These are phyloP conservation scores for Zygothrica quintamaculata DNA, from an alignment of 2,888 invertebrate species.

Conservation along the genomic window DNA sequence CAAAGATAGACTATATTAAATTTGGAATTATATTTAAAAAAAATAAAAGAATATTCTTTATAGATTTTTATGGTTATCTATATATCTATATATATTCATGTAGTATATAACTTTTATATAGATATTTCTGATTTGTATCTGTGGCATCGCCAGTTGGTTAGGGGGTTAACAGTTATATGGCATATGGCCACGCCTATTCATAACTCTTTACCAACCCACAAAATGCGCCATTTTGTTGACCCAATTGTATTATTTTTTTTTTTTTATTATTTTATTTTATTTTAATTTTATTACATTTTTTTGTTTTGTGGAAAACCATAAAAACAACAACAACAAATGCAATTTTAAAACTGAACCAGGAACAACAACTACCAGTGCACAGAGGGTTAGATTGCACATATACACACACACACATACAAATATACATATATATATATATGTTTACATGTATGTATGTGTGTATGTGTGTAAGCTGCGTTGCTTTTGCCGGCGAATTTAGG, in stretches of 20 bases:
- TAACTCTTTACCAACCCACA: neutral
- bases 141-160: no score
- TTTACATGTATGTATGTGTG: slow-evolving; percentile 1
- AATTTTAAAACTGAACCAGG: neutral
- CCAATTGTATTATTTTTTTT: no score
- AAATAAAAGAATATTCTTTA: no score
- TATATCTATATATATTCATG: no score
- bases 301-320: neutral
- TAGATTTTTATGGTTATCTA: no score
- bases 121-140: no score
- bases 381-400: neutral
- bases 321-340: neutral
- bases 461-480: neutral
- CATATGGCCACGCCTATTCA: neutral
- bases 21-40: no score
- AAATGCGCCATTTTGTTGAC: slow-evolving; percentile 1
- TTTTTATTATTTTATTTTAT: no score
- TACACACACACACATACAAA: neutral
- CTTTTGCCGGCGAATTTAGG: slow-evolving; percentile 58
- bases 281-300: neutral
- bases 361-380: neutral
- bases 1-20: no score
- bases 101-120: no score
- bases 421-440: neutral
- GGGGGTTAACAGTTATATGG: neutral